These are phyloP conservation scores for Agrochola lychnidis DNA, from an alignment of 2,888 invertebrate genomes.

Conservation along the genomic window DNA sequence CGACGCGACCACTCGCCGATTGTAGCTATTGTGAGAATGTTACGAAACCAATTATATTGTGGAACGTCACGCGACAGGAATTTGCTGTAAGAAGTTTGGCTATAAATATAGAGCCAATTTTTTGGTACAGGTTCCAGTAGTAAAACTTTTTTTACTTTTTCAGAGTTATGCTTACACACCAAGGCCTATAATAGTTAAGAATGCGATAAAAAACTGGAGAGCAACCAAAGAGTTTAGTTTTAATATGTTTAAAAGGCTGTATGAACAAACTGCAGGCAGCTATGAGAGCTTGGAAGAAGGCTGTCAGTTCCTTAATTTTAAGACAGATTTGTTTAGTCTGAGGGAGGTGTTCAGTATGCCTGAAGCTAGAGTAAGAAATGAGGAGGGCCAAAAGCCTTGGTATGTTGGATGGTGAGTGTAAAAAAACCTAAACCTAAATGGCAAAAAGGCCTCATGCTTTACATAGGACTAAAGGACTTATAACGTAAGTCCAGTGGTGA, in stretches of 20 bases:
- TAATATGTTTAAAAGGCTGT: slow-evolving; percentile 93
- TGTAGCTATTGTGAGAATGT: slow-evolving; percentile 94
- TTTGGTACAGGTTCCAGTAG: slow-evolving; percentile 19
- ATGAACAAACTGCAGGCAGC: slow-evolving; percentile 92
- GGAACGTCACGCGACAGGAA: slow-evolving; percentile 92
- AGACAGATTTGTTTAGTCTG: slow-evolving; percentile 94
- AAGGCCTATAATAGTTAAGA: slow-evolving; percentile 94
- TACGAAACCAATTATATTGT: slow-evolving; percentile 92
- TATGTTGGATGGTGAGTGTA: slow-evolving; percentile 96
- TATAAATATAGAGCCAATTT: slow-evolving; percentile 39
- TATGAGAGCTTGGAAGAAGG: slow-evolving; percentile 94
- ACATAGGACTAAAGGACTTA: neutral
- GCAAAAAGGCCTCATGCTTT: neutral
- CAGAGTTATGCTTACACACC: slow-evolving; percentile 94
- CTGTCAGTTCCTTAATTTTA: slow-evolving; percentile 96
- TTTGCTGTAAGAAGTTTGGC: slow-evolving; percentile 88
- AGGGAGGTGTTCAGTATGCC: slow-evolving; percentile 95
- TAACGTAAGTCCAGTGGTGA: neutral
- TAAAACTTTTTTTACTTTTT: slow-evolving; percentile 62
- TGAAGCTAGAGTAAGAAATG: slow-evolving; percentile 91
- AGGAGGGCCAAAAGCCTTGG: slow-evolving; percentile 93
- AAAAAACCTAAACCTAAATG: neutral
- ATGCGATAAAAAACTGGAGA: slow-evolving; percentile 94
- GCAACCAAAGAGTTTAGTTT: slow-evolving; percentile 93
- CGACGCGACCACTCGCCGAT: slow-evolving; percentile 95